Conservation (phyloP, 1,140 invertebrate species). For the Adelges cooleyi region DNA sequence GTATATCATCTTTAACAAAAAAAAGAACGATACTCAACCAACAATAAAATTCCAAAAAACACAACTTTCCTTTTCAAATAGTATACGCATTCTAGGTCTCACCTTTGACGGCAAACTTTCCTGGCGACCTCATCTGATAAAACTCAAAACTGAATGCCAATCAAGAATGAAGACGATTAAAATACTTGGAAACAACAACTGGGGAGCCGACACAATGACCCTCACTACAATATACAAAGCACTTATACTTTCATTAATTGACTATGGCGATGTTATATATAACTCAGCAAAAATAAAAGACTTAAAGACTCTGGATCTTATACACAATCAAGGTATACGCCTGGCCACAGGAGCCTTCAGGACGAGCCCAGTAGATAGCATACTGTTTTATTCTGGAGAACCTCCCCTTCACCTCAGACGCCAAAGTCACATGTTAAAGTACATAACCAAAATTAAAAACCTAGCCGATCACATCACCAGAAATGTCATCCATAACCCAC, state of each 20-base stretch:
- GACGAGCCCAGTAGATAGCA: too few species aligned
- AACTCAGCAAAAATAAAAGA: background rate
- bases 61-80: background rate
- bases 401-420: too few species aligned
- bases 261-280: background rate
- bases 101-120: background rate
- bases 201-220: slow-evolving; percentile 5
- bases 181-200: background rate
- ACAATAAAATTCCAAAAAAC: background rate
- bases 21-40: background rate
- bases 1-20: slow-evolving; percentile 10
- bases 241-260: slow-evolving; percentile 4
- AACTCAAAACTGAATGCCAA: background rate
- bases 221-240: background rate
- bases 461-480: too few species aligned
- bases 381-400: too few species aligned
- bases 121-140: background rate
- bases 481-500: too few species aligned
- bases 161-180: background rate
- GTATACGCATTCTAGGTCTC: background rate
- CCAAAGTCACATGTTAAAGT: too few species aligned
- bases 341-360: slow-evolving; percentile 14
- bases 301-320: background rate
- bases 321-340: background rate
- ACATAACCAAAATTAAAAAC: too few species aligned